Evolutionary conservation across 2,888 invertebrate genomes (phyloP).

Genomic region (Nineta flava): DNA sequence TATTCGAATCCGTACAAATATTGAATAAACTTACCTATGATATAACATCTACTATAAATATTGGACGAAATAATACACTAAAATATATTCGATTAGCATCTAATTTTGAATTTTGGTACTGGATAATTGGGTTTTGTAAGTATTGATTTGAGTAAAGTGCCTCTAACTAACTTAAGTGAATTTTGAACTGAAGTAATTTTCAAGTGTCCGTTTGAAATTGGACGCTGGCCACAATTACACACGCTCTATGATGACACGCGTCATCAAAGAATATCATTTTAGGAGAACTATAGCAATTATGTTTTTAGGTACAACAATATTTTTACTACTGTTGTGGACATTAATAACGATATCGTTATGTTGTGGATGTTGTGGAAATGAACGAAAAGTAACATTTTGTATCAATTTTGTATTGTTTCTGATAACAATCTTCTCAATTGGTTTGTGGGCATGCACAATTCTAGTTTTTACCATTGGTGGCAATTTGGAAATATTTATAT

Average conservation of each 20-base stretch:
- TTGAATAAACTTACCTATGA: background rate
- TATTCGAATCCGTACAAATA: background rate
- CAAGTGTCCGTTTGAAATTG: background rate
- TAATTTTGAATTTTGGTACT: conserved; percentile 22
- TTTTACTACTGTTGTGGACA: conserved; percentile 32
- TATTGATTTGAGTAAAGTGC: conserved; percentile 7
- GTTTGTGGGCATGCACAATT: conserved; percentile 42
- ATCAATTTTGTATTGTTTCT: conserved; percentile 32
- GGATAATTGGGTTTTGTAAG: conserved; percentile 45
- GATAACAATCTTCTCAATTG: conserved; percentile 38
- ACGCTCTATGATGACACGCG: no score
- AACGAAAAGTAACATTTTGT: conserved; percentile 23
- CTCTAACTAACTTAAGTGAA: background rate
- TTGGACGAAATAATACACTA: background rate
- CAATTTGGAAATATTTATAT: conserved; percentile 52
- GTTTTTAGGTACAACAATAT: conserved; percentile 28
- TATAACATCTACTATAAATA: background rate
- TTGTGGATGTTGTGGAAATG: conserved; percentile 29
- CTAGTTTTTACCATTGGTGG: conserved; percentile 41
- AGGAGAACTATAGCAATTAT: background rate
- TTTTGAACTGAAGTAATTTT: no score
- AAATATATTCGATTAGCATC: background rate
- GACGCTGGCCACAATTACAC: no score
- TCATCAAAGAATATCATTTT: background rate
- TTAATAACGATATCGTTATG: conserved; percentile 28